Percentiles rank a stretch among this genome's conserved stretches.
Conservation (phyloP, 1,140 invertebrate genomes). For the Portunus trituberculatus region DNA sequence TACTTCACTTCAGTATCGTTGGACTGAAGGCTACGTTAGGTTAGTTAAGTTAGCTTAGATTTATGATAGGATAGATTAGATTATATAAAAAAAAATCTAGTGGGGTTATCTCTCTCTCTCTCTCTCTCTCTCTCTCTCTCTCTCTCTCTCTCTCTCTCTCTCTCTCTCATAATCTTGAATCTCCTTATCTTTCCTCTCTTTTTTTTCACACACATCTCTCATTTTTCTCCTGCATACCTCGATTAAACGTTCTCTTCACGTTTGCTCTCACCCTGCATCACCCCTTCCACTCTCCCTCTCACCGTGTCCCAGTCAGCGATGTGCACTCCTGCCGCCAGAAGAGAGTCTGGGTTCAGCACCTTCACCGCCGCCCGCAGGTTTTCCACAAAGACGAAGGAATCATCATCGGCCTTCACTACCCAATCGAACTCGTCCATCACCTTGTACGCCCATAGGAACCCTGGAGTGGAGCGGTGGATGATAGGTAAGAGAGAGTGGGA, state of each 20-base stretch:
- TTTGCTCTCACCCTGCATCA: too few relatives aligned
- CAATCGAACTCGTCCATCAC: conserved; percentile 69
- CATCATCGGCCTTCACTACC: conserved; percentile 75
- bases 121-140: not conserved
- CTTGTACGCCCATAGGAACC: conserved; percentile 72
- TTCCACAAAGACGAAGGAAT: conserved; percentile 76
- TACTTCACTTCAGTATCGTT: too few relatives aligned
- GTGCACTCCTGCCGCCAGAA: conserved; percentile 63
- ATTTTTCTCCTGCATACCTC: not conserved
- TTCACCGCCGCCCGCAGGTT: conserved; percentile 60
- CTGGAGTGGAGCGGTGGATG: conserved; percentile 11
- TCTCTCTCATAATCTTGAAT: not conserved
- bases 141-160: not conserved
- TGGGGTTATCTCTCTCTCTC: not conserved
- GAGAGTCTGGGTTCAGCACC: conserved; percentile 61
- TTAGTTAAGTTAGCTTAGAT: too few relatives aligned
- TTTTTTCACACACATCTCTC: not conserved
- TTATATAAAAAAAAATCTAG: too few relatives aligned
- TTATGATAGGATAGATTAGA: too few relatives aligned
- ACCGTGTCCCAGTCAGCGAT: conserved; percentile 74
- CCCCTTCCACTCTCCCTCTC: not conserved
- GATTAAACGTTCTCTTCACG: not conserved
- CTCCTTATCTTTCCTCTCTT: not conserved
- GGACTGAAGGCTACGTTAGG: too few relatives aligned
- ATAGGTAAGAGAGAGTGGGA: not conserved